These are phyloP conservation scores for Steinernema hermaphroditum DNA, from an alignment of 2,888 invertebrate species.

Conservation along the genomic window DNA sequence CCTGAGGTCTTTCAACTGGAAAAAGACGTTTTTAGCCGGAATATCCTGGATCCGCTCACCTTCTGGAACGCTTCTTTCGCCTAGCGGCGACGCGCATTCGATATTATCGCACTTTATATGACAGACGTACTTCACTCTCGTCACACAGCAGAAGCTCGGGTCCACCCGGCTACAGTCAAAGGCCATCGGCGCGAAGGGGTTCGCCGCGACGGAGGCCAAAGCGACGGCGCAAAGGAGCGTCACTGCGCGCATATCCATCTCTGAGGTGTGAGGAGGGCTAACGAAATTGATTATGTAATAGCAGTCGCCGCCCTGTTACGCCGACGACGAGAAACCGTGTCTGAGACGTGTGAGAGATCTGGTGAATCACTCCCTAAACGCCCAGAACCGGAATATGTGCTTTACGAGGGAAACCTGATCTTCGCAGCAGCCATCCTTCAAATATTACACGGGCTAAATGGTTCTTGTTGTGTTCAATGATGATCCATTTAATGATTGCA, in stretches of 20 bases:
- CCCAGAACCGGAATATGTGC: background rate
- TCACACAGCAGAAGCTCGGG: constrained; percentile 40
- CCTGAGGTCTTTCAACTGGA: background rate
- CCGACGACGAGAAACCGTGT: background rate
- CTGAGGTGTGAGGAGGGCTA: background rate
- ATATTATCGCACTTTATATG: constrained; percentile 37
- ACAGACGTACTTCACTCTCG: constrained; percentile 38
- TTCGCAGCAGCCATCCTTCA: background rate
- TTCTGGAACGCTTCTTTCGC: too few relatives aligned
- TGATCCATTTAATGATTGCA: too few relatives aligned
- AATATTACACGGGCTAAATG: too few relatives aligned
- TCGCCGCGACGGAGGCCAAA: background rate
- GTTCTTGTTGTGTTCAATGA: too few relatives aligned
- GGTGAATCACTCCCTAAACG: background rate
- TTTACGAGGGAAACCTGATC: constrained; percentile 15
- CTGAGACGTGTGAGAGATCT: constrained; percentile 1
- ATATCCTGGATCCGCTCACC: too few relatives aligned
- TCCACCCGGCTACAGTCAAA: constrained; percentile 44
- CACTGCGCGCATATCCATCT: background rate
- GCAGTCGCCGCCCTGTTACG: constrained; percentile 1
- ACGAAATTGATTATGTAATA: constrained; percentile 11
- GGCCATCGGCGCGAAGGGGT: constrained; percentile 1
- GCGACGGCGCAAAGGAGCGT: background rate
- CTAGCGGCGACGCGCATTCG: background rate
- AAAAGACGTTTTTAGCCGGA: too few relatives aligned